Base-by-base conservation (phyloP, 2,113 vertebrate genomes). In the Pagrus major region DNA sequence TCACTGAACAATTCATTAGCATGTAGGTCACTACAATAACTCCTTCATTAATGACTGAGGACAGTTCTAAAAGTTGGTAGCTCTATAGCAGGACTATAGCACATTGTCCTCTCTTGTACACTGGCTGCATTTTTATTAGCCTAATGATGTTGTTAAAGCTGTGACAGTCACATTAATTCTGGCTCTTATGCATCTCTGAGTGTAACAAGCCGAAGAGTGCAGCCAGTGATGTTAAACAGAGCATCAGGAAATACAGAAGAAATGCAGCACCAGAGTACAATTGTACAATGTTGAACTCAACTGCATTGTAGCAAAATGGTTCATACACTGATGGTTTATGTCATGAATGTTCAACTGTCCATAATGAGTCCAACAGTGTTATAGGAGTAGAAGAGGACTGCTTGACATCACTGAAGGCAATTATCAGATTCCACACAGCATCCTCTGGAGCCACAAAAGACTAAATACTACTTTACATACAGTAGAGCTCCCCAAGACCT, bases 21-120 rank as follows among this genome's bases (percentile, higher is more conserved):
- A 75, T 78, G 46, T 59, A 66, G 58, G 41, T 44, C 76, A 80
- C 49, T 25, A 16, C 35, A 49, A 58, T 18, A 68, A 15, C 49
- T 61, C 27, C 54, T 46, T 12, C 56, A 21, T 70, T 49, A 54
- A 65, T 64, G 61, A 51, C 15, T 21, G 46, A 66, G 64, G 56
- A 49, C 18, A 35, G 29, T n/a, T 58, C 8, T 29, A 27, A 72
- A 35, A 41, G 10, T 58, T 21, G 31, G 39, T 27, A 3, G 21
- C 41, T 66, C 42, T 29, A 11, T 8, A 54, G 33, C 20, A 35
- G 16, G 23, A 64, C 7, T 27, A 52, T n/a, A 54, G 42, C 60
- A 41, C 51, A 54, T 39, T 66, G 9, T 33, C 27, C 20, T 20
- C 23, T 61, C 15, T 23, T 6, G 6, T 46, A 14, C 39, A 27